These are phyloP conservation scores for Diadema setosum DNA, from an alignment of 35 echinoderm and acorn worm genomes.

Conservation along the genomic window DNA sequence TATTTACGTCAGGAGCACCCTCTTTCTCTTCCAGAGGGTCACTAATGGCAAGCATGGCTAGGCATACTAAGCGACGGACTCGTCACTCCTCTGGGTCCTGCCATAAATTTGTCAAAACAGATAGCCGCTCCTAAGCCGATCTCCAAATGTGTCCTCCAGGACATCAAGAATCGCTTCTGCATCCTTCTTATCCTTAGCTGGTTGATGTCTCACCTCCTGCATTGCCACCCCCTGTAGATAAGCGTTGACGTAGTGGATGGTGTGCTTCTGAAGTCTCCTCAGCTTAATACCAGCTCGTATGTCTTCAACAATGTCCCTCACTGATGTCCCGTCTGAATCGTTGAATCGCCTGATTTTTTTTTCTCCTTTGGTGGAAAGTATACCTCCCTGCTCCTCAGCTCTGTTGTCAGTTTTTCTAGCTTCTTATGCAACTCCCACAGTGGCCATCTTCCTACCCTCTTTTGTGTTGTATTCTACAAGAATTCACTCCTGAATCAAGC, in stretches of 20 bases:
- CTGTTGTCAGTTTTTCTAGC: background rate
- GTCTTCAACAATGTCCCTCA: slow-evolving; percentile 5
- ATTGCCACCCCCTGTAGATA: slow-evolving; percentile 32
- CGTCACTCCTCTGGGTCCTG: background rate
- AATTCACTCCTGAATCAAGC: too few relatives aligned
- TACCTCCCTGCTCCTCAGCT: background rate
- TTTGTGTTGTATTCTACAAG: too few relatives aligned
- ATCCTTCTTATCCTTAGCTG: background rate
- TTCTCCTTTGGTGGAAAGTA: slow-evolving; percentile 41
- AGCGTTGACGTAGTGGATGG: slow-evolving; percentile 16
- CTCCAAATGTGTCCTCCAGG: slow-evolving; percentile 41
- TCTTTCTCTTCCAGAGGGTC: background rate
- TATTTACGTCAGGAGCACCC: slow-evolving; percentile 10
- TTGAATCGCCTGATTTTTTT: background rate
- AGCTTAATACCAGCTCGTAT: slow-evolving; percentile 7
- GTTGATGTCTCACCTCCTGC: slow-evolving; percentile 31
- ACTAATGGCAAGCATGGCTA: slow-evolving; percentile 12
- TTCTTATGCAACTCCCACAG: background rate
- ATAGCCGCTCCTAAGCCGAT: background rate
- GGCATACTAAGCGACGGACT: slow-evolving; percentile 29
- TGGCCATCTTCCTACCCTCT: slow-evolving; percentile 1
- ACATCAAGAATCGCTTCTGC: background rate
- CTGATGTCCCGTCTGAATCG: background rate
- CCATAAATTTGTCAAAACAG: slow-evolving; percentile 24
- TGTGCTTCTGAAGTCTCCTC: background rate